phyloP scores from a whole-genome alignment of 2,888 invertebrate species.

The Orchesella flavescens region DNA sequence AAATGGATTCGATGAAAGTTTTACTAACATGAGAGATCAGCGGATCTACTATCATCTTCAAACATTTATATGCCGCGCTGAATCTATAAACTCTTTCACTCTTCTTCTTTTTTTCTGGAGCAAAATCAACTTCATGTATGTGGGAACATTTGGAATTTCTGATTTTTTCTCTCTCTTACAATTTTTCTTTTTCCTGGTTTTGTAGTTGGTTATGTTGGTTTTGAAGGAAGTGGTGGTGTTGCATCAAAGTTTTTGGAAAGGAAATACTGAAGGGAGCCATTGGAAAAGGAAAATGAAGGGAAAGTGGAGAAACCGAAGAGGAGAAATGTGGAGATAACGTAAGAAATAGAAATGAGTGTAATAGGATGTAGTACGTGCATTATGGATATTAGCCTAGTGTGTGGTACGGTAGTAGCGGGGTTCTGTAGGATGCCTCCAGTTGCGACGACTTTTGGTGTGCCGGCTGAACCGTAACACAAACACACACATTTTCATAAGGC shows the following conservation, averaged over 20 bases:
- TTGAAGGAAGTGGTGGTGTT: conserved; percentile 23
- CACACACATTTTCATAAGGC: conserved; percentile 19
- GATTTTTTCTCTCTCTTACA: not conserved
- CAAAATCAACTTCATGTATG: too few relatives aligned
- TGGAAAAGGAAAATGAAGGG: conserved; percentile 31
- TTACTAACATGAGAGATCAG: not conserved
- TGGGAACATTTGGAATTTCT: not conserved
- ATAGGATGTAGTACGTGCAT: not conserved
- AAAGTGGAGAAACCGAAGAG: conserved; percentile 6
- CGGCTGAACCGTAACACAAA: conserved; percentile 46
- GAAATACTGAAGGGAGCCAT: conserved; percentile 29
- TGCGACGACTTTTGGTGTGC: conserved; percentile 31
- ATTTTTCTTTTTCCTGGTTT: not conserved
- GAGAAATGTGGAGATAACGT: not conserved
- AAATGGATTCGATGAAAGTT: not conserved
- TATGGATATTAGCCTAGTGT: not conserved
- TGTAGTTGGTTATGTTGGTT: conserved; percentile 10
- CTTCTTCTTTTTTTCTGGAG: not conserved
- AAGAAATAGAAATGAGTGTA: conserved; percentile 7
- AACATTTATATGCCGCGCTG: too few relatives aligned
- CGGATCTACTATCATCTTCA: not conserved
- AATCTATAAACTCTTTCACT: not conserved
- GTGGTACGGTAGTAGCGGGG: not conserved
- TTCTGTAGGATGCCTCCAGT: conserved; percentile 15
- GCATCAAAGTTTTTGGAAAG: conserved; percentile 2